Evolutionary conservation across 64 coral and sea anemone genomes (phyloP).

Genomic region (Montipora efflorescens): DNA sequence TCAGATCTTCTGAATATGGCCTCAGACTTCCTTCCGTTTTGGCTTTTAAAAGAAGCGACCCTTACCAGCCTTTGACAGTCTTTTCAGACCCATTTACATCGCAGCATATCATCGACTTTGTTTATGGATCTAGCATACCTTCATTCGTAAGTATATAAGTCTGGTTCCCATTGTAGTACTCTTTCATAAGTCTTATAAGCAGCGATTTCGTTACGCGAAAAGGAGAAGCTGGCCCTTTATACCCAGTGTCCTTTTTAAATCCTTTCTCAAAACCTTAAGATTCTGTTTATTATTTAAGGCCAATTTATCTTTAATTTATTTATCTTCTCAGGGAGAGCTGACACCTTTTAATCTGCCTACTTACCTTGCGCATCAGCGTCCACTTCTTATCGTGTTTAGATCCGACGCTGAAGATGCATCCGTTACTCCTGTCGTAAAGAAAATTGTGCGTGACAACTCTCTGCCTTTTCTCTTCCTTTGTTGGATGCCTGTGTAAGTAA

Average conservation of each 20-base stretch:
- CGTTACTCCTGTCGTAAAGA: constrained; percentile 22
- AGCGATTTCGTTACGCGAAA: no score
- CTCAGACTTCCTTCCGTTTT: constrained; percentile 23
- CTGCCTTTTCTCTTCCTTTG: constrained; percentile 29
- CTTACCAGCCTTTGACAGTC: neutral
- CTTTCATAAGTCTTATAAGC: no score
- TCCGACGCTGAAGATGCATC: neutral
- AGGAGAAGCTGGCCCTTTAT: no score
- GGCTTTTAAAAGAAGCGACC: constrained; percentile 53
- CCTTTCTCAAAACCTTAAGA: no score
- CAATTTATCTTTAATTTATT: neutral
- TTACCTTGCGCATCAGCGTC: constrained; percentile 41
- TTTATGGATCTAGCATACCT: neutral
- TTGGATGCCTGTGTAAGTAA: constrained; percentile 76
- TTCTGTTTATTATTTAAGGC: neutral
- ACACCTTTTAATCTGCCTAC: constrained; percentile 67
- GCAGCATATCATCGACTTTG: constrained; percentile 33
- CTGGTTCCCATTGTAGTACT: neutral
- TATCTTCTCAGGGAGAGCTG: constrained; percentile 50
- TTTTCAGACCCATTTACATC: constrained; percentile 30
- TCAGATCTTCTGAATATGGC: constrained; percentile 50
- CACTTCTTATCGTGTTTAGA: constrained; percentile 67
- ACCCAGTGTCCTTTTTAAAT: no score
- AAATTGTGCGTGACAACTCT: constrained; percentile 13
- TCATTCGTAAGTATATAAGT: constrained; percentile 48